Evolutionary conservation across 2,797 vertebrate genomes (phyloP).

Genomic region (Muraenolepis orangiensis): DNA sequence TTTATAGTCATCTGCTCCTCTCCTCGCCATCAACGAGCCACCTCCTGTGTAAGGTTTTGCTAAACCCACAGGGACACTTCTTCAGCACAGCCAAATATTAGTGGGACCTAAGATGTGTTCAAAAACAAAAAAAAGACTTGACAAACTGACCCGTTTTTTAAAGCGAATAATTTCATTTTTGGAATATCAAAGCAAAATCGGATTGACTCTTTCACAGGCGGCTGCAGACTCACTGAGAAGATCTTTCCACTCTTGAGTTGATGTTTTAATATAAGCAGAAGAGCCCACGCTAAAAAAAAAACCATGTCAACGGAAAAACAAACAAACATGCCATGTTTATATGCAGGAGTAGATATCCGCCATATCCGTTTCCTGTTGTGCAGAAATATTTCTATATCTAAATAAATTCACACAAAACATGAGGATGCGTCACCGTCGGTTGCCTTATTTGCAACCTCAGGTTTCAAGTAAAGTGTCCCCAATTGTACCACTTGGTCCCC

Average conservation of each 20-base stretch:
- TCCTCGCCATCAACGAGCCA: background rate
- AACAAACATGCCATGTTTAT: background rate
- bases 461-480: background rate
- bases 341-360: background rate
- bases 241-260: background rate
- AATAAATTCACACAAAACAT: background rate
- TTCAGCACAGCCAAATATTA: constrained; percentile 44
- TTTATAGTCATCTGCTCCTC: background rate
- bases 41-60: constrained; percentile 42
- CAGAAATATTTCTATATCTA: background rate
- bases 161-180: background rate
- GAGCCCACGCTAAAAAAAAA: background rate
- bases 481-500: background rate
- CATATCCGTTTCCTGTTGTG: background rate
- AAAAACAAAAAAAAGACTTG: background rate
- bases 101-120: too few relatives aligned
- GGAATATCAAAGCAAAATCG: constrained; percentile 12
- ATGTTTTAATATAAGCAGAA: background rate
- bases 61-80: constrained; percentile 50
- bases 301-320: background rate
- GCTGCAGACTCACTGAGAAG: constrained; percentile 30
- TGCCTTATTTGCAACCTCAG: too few relatives aligned
- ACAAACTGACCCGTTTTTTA: background rate
- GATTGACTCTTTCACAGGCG: constrained; percentile 45
- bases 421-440: too few relatives aligned